Base-by-base conservation (phyloP, 2,797 vertebrate species). In the Cygnus olor region DNA sequence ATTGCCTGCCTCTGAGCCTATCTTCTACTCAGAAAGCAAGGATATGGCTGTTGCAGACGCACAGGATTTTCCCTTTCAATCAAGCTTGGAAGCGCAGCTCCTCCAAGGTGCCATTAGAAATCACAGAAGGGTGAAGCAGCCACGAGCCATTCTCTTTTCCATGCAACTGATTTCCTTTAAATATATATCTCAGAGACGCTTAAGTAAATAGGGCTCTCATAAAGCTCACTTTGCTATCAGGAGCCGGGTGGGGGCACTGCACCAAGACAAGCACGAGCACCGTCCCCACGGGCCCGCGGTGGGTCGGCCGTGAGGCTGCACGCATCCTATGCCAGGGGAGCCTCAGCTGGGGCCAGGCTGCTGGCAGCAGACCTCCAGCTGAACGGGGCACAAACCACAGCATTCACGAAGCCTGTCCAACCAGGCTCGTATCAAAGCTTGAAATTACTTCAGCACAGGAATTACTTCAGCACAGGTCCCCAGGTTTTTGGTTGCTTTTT, bases 401-500 rank as follows among this genome's bases (percentile, higher is more conserved):
- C 0, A 0, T 11, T 5, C 5, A 28, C 1, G 25, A 15, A 45
- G 45, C 38, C 0, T 3, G 24, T 24, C 78, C 49, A 53, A 71
- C 28, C 0, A 9, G 53, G 10, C 22, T 63, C 36, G 7, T 4
- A 4, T 3, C 71, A 30, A 49, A 28, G 38, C 38, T 53, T 30
- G 14, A 5, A 24, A 3, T 8, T 25, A 3, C 56, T 66, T 34
- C 6, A 28, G 21, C 10, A 15, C 25, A 7, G 8, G 38, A 24
- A 2, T 8, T 28, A 2, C 49, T 66, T 34, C 6, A 28, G 21
- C 10, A 15, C 25, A 8, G 9, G 38, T 10, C 63, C 70, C 68
- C 51, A 28, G 27, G 15, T 53, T 53, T 27, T 51, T 51, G 51
- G 14, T 14, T 51, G 17, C 5, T 25, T 51, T 27, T 49, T 25